Percentiles rank a stretch among this genome's conserved stretches.
Evolutionary conservation across 2,888 invertebrate species (phyloP).

Genomic region (Apamea monoglypha): DNA sequence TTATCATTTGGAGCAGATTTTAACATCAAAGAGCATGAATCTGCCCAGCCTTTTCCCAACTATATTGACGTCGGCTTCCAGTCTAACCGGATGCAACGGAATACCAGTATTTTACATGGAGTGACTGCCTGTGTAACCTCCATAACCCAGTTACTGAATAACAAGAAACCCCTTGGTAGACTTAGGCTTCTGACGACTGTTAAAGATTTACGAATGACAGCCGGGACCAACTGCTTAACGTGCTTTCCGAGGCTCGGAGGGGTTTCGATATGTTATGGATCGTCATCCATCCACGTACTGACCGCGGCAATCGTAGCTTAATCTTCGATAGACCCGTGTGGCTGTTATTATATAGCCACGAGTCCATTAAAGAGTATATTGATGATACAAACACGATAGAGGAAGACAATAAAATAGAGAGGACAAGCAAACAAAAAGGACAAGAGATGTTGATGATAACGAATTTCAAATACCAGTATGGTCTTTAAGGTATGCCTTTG

Average conservation of each 20-base stretch:
- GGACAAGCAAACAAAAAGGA: background rate
- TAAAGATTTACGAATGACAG: background rate
- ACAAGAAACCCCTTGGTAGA: background rate
- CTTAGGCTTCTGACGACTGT: background rate
- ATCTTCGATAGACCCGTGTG: background rate
- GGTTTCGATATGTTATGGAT: background rate
- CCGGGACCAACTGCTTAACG: background rate
- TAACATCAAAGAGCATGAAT: background rate
- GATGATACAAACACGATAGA: too few species aligned
- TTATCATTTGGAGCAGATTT: conserved; percentile 3
- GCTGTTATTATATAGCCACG: background rate
- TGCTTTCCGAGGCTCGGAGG: background rate
- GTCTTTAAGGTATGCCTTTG: conserved; percentile 1
- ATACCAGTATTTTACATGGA: background rate
- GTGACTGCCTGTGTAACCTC: background rate
- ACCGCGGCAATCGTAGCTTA: background rate
- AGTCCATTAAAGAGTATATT: background rate
- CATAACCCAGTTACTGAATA: background rate
- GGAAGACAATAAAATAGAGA: too few species aligned
- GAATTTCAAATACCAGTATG: background rate
- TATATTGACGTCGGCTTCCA: background rate
- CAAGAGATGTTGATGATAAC: background rate
- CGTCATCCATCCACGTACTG: background rate
- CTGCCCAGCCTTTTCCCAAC: background rate
- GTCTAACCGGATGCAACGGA: background rate